A percentile compares a stretch with the other conserved stretches of the same genome.
phyloP scores from a whole-genome alignment of 2,888 invertebrate species.

The Nemotelus pantherinus region DNA sequence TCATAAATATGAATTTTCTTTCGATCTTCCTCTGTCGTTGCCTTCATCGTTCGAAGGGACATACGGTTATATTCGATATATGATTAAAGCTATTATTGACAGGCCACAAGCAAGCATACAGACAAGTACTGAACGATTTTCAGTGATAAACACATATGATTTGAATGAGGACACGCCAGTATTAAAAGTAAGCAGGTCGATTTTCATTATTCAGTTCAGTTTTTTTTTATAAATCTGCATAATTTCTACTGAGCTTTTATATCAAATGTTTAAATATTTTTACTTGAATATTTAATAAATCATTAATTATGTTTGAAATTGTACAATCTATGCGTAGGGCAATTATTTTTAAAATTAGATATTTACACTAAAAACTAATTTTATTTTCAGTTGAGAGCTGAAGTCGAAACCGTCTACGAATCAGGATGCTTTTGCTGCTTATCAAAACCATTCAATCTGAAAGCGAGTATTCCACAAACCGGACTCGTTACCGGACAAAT shows the following conservation, averaged over 20 bases:
- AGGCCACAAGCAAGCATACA: conserved; percentile 69
- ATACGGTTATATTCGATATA: conserved; percentile 67
- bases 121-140: conserved; percentile 74
- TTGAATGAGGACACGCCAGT: conserved; percentile 68
- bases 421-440: conserved; percentile 44
- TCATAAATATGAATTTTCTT: conserved; percentile 66
- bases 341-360: not conserved
- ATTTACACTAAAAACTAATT: not conserved
- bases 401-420: conserved; percentile 44
- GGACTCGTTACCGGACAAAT: conserved; percentile 45
- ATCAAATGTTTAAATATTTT: no score
- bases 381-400: conserved; percentile 55
- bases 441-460: conserved; percentile 54
- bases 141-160: conserved; percentile 80
- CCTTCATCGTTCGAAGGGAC: conserved; percentile 65
- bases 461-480: conserved; percentile 60
- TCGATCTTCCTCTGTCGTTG: conserved; percentile 63
- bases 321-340: no score
- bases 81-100: conserved; percentile 69
- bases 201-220: not conserved
- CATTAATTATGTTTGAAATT: no score
- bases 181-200: conserved; percentile 45
- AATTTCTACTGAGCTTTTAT: no score
- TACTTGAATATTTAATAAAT: no score
- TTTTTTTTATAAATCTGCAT: not conserved